phyloP scores from a whole-genome alignment of 2,113 vertebrate species.

The Oceanites oceanicus region DNA sequence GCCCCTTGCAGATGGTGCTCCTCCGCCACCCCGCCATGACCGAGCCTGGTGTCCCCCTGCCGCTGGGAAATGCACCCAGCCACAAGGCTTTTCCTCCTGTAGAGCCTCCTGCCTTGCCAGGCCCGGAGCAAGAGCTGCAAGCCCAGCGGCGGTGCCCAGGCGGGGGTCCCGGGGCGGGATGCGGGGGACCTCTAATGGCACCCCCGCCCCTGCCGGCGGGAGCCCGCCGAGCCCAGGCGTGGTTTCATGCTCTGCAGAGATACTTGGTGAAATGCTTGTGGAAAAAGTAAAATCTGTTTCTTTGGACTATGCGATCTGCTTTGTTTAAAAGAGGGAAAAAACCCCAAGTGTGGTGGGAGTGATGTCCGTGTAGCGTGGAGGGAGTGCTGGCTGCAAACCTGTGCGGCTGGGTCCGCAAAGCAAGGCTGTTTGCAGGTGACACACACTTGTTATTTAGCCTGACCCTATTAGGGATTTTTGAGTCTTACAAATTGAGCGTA shows the following conservation, averaged over 20 bases:
- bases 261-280: not conserved
- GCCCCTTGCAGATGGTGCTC: not conserved
- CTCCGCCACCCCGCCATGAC: rapidly evolving
- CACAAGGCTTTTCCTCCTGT: not conserved
- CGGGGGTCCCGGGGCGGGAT: not conserved
- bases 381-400: not conserved
- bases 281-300: not conserved
- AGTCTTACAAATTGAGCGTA: not conserved
- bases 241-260: not conserved
- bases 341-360: not conserved
- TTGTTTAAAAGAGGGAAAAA: not conserved
- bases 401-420: rapidly evolving
- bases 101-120: not conserved
- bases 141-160: not conserved
- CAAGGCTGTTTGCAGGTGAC: not conserved
- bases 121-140: not conserved
- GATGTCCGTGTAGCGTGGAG: rapidly evolving
- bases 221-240: rapidly evolving
- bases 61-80: not conserved
- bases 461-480: not conserved
- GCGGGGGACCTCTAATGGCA: not conserved
- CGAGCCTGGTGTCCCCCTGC: rapidly evolving
- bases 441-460: not conserved
- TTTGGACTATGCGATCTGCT: not conserved
- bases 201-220: not conserved